Evolutionary conservation across 2,888 invertebrate genomes (phyloP).

Genomic region (Diadegma fenestrale): DNA sequence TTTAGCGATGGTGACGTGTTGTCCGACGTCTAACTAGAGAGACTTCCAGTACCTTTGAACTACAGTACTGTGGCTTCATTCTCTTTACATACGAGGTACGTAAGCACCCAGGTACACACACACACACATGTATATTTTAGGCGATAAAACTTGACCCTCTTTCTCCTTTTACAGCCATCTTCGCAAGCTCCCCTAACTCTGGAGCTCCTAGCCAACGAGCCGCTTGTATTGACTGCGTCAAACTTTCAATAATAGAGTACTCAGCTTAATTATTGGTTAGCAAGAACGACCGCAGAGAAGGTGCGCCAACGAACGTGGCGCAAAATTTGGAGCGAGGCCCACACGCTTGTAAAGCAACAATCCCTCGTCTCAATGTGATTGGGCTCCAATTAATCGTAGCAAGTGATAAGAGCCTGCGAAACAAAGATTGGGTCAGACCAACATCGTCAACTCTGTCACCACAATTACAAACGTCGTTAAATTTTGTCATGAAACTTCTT

Average conservation of each 20-base stretch:
- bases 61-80: slow-evolving; percentile 38
- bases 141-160: slow-evolving; percentile 1
- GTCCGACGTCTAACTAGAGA: slow-evolving; percentile 54
- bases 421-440: slow-evolving; percentile 40
- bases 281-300: slow-evolving; percentile 61
- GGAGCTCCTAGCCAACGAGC: slow-evolving; percentile 8
- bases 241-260: slow-evolving; percentile 67
- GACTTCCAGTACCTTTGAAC: slow-evolving; percentile 61
- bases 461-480: slow-evolving; percentile 23
- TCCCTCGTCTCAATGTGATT: slow-evolving; percentile 17
- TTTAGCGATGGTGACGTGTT: slow-evolving; percentile 34
- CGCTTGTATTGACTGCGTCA: slow-evolving; percentile 51
- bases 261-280: slow-evolving; percentile 68
- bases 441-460: slow-evolving; percentile 22
- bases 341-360: slow-evolving; percentile 13
- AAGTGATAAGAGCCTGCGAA: slow-evolving; percentile 30
- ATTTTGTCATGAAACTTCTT: slow-evolving; percentile 51
- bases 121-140: neutral
- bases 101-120: neutral
- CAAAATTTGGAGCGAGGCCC: neutral
- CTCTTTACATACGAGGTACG: slow-evolving; percentile 18
- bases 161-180: slow-evolving; percentile 21
- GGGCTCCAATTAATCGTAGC: slow-evolving; percentile 31
- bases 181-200: neutral
- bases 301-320: no score